phyloP scores from a whole-genome alignment of 2,113 vertebrate species.

The Tupaia tana region DNA sequence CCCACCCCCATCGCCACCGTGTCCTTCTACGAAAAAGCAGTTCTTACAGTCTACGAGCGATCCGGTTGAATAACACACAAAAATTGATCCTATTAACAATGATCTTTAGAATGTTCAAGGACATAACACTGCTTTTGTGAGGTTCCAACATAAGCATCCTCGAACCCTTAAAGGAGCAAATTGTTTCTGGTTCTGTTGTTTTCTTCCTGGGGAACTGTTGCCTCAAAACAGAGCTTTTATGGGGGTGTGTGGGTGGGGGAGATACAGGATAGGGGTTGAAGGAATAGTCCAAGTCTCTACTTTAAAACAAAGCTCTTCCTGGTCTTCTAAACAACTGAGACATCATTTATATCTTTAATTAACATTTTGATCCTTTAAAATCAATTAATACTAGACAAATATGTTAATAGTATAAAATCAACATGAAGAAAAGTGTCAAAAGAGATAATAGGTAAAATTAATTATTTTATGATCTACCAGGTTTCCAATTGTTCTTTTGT shows the following conservation, averaged over 20 bases:
- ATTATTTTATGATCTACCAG: constrained; percentile 87
- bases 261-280: background rate
- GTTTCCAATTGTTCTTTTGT: constrained; percentile 86
- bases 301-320: constrained; percentile 83
- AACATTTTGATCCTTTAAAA: constrained; percentile 88
- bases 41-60: constrained; percentile 82
- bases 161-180: constrained; percentile 85
- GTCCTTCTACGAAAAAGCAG: constrained; percentile 77
- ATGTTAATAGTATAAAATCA: constrained; percentile 83
- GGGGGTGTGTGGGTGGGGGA: background rate
- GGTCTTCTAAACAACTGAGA: constrained; percentile 82
- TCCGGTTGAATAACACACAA: constrained; percentile 81
- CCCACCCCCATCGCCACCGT: constrained; percentile 75
- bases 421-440: constrained; percentile 85
- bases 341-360: constrained; percentile 88
- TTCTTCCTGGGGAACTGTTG: constrained; percentile 81
- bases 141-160: constrained; percentile 87
- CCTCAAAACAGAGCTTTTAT: constrained; percentile 79
- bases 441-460: constrained; percentile 87
- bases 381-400: constrained; percentile 85
- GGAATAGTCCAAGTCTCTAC: constrained; percentile 69
- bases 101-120: constrained; percentile 91
- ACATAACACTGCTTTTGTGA: constrained; percentile 87
- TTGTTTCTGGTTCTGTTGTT: constrained; percentile 85
- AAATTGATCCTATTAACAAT: constrained; percentile 89